phyloP scores from a whole-genome alignment of 2,797 vertebrate species.

The Paratrypauchen microcephalus region DNA sequence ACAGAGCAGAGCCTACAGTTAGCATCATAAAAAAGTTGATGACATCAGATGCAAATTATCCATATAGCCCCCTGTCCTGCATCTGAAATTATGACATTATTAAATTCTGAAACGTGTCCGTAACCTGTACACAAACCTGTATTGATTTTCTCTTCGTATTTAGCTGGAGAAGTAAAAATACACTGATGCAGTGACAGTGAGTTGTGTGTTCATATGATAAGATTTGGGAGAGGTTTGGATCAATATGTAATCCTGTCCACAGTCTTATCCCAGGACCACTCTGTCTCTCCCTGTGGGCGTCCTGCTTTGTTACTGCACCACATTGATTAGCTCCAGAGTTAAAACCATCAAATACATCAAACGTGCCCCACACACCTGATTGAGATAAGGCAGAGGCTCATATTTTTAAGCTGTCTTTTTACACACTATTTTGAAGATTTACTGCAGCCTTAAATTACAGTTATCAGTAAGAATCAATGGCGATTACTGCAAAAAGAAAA shows the following conservation, averaged over 20 bases:
- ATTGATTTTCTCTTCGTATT: background rate
- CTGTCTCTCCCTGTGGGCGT: constrained; percentile 45
- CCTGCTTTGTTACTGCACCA: constrained; percentile 89
- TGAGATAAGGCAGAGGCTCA: background rate
- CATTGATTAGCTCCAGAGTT: constrained; percentile 92
- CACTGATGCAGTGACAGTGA: constrained; percentile 87
- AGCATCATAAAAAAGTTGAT: no score
- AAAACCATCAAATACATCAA: constrained; percentile 86
- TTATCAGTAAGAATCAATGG: no score
- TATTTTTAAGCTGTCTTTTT: background rate
- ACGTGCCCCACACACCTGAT: background rate
- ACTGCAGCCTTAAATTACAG: background rate
- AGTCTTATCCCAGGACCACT: constrained; percentile 89
- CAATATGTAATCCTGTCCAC: constrained; percentile 98
- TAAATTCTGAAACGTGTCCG: no score
- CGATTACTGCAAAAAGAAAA: no score
- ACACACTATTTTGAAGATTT: background rate
- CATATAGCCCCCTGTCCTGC: no score
- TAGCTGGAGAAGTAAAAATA: constrained; percentile 83
- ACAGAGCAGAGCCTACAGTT: no score
- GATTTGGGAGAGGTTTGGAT: constrained; percentile 91
- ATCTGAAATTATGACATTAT: no score
- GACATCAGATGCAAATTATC: no score
- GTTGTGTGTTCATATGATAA: constrained; percentile 89
- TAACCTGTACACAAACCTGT: constrained; percentile 19